These are phyloP conservation scores for Sminthurides bifidus DNA, from an alignment of 1,140 invertebrate species.

Conservation along the genomic window DNA sequence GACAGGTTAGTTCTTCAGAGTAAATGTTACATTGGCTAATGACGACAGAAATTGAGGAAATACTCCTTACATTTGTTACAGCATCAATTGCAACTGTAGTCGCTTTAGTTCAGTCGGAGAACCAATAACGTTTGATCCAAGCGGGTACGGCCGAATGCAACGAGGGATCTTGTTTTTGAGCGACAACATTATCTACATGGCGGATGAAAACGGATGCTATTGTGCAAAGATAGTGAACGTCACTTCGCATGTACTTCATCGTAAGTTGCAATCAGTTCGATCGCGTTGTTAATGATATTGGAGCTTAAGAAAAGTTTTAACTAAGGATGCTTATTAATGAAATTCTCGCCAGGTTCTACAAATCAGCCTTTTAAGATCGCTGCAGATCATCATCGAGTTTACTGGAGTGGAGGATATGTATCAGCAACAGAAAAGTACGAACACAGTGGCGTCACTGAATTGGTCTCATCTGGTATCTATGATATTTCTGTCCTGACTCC, in stretches of 20 bases:
- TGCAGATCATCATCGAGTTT: constrained; percentile 52
- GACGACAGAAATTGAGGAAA: neutral
- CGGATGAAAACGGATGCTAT: constrained; percentile 23
- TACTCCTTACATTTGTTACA: constrained; percentile 4
- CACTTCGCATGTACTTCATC: neutral
- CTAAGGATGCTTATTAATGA: neutral
- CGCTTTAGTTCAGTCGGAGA: constrained; percentile 10
- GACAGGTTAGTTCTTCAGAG: constrained; percentile 7
- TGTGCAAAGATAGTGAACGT: constrained; percentile 17
- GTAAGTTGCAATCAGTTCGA: too few relatives aligned
- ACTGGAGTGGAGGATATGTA: constrained; percentile 44
- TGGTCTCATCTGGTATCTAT: constrained; percentile 32
- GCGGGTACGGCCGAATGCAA: neutral
- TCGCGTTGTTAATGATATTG: neutral
- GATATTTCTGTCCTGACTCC: constrained; percentile 57
- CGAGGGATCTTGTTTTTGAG: constrained; percentile 13
- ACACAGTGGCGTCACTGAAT: constrained; percentile 9
- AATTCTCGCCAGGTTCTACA: neutral
- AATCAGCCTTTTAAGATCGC: constrained; percentile 47
- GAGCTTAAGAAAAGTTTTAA: neutral
- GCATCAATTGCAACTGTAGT: constrained; percentile 23
- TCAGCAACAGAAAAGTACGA: constrained; percentile 18
- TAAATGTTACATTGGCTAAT: neutral
- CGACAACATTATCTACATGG: constrained; percentile 17
- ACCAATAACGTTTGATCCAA: constrained; percentile 19